phyloP scores from a whole-genome alignment of 2,888 invertebrate species.

The Tetragonisca angustula region DNA sequence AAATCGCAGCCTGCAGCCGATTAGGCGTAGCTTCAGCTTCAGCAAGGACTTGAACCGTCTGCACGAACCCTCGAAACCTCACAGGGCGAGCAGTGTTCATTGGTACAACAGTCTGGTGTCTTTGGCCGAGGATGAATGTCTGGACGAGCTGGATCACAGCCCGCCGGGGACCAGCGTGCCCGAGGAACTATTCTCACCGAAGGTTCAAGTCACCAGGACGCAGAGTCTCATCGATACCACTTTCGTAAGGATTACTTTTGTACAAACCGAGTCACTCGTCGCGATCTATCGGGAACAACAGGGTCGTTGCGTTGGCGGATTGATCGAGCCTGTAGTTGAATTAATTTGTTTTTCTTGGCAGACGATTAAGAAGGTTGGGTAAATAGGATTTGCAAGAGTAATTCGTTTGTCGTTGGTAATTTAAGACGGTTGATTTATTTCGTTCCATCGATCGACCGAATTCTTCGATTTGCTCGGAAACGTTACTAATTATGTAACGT shows the following conservation, averaged over 20 bases:
- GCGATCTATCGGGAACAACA: neutral
- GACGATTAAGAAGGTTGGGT: neutral
- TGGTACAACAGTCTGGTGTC: slow-evolving; percentile 82
- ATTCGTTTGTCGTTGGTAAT: neutral
- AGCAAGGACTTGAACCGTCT: slow-evolving; percentile 78
- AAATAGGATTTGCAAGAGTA: neutral
- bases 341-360: neutral
- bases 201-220: slow-evolving; percentile 69
- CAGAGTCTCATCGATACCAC: slow-evolving; percentile 75
- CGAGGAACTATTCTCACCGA: slow-evolving; percentile 49
- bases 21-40: slow-evolving; percentile 80
- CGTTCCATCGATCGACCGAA: slow-evolving; percentile 3
- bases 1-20: slow-evolving; percentile 78
- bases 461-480: slow-evolving; percentile 8
- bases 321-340: neutral
- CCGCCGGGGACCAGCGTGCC: slow-evolving; percentile 38
- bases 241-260: slow-evolving; percentile 69
- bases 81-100: slow-evolving; percentile 73
- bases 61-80: slow-evolving; percentile 62
- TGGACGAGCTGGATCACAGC: slow-evolving; percentile 49
- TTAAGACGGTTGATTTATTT: neutral
- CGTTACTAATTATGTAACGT: slow-evolving; percentile 18
- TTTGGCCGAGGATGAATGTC: slow-evolving; percentile 76
- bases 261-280: neutral
- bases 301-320: neutral